These are phyloP conservation scores for Geopemphigus sp. DNA, from an alignment of 1,140 invertebrate genomes.

Conservation along the genomic window DNA sequence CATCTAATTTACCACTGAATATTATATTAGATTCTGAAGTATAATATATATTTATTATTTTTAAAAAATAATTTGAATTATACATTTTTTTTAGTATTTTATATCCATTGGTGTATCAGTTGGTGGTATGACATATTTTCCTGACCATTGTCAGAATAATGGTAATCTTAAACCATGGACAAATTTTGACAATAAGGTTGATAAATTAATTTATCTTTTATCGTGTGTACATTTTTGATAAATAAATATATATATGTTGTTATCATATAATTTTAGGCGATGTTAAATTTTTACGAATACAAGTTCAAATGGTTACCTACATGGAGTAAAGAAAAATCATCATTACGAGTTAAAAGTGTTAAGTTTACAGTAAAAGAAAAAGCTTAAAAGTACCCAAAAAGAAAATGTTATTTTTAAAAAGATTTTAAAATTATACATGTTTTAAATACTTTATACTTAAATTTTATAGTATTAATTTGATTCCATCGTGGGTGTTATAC, in stretches of 20 bases:
- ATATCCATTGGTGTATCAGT: constrained; percentile 60
- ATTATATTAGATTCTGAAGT: too few relatives aligned
- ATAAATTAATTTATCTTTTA: background rate
- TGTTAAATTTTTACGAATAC: constrained; percentile 52
- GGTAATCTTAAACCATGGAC: constrained; percentile 58
- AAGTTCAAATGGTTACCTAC: constrained; percentile 51
- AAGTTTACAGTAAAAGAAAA: constrained; percentile 46
- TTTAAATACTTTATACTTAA: too few relatives aligned
- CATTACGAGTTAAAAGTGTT: constrained; percentile 53
- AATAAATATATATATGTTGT: background rate
- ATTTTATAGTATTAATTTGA: too few relatives aligned
- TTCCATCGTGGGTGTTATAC: too few relatives aligned
- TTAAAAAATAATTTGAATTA: background rate
- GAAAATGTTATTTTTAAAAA: too few relatives aligned
- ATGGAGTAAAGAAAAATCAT: constrained; percentile 51
- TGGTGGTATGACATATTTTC: constrained; percentile 60
- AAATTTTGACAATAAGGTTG: constrained; percentile 55
- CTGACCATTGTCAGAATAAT: constrained; percentile 55
- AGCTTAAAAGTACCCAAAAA: too few relatives aligned
- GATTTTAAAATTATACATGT: too few relatives aligned
- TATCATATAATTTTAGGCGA: constrained; percentile 45
- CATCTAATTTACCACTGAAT: too few relatives aligned
- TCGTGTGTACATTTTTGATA: too few relatives aligned
- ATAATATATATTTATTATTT: background rate
- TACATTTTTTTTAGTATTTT: constrained; percentile 58